A percentile compares a stretch with the other conserved stretches of the same genome.
phyloP scores from a whole-genome alignment of 2,797 vertebrate genomes.

The Podarcis siculus region DNA sequence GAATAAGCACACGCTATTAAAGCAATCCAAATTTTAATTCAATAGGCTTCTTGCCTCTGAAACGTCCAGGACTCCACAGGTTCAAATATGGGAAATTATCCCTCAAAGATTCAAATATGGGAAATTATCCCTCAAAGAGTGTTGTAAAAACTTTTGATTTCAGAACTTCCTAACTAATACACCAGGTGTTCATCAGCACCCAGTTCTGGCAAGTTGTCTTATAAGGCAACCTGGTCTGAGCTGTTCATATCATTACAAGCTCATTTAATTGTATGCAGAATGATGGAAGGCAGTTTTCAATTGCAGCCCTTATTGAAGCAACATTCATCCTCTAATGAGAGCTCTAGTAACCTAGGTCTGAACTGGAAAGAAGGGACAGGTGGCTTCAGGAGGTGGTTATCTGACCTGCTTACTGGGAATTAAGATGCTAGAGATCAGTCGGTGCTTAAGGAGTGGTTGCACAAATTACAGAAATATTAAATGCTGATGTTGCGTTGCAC shows the following conservation, averaged over 20 bases:
- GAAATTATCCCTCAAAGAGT: background rate
- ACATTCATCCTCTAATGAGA: background rate
- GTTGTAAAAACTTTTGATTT: background rate
- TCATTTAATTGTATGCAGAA: background rate
- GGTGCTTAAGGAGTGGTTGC: background rate
- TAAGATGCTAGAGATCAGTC: background rate
- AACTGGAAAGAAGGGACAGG: background rate
- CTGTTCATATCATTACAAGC: background rate
- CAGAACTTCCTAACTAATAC: background rate
- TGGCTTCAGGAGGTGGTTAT: background rate
- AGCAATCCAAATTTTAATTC: background rate
- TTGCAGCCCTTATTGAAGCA: background rate
- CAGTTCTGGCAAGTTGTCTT: background rate
- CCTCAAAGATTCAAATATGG: background rate
- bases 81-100: background rate
- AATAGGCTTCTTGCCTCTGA: background rate
- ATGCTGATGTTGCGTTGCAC: background rate
- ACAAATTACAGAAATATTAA: background rate
- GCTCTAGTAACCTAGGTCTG: background rate
- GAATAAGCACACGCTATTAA: background rate
- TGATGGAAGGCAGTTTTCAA: background rate
- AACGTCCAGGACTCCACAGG: background rate
- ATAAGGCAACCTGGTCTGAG: background rate
- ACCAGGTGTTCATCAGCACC: background rate
- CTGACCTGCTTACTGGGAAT: background rate